Base-by-base conservation (phyloP, 1,140 invertebrate genomes). In the Goniozus legneri region DNA sequence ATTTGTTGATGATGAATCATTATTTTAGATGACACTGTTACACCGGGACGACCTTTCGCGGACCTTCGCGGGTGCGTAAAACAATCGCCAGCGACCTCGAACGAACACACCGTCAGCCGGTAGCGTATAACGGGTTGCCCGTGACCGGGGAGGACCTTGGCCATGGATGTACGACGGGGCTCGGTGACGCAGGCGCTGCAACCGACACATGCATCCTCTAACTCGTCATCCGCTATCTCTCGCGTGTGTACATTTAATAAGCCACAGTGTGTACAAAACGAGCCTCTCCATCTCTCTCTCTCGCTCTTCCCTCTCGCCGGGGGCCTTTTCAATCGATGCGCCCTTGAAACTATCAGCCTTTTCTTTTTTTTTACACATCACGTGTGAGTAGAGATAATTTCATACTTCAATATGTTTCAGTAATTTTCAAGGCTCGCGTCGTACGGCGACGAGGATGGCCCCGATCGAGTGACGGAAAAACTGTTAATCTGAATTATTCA, bases 71-170 rank as follows among this genome's bases (percentile, higher is more conserved):
- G 8, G 18, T 39, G 46, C 35, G 33, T 27, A 46, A 43, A 44
- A 46, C 20, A 50, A 44, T 54, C 46, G 46, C 44, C 33, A 10
- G 15, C 47, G 43, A 47, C 50, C 50, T 56, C 50, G 50, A 63
- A 53, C 47, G 53, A 58, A 56, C 54, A 54, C n/a, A 42, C 37
- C 50, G 35, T 46, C 54, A 42, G 27, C 32, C 34, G 31, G 30
- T 49, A 14, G 49, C 50, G 52, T 52, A 56, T 56, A 59, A 58
- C 50, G 42, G 54, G 54, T 62, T 65, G 63, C 69, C 69, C 70
- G 70, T 71, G 69, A 71, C 69, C 70, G 66, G 49, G 36, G 57
- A 57, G 45, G 65, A 67, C 69, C 70, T 73, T 73, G 70, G 61
- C 69, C 65, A 67, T 73, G 67, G 65, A 59, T 67, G 47, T 27